A percentile compares a stretch with the other conserved stretches of the same genome.
phyloP scores from a whole-genome alignment of 2,113 vertebrate genomes.

The pig (Sus scrofa) region DNA sequence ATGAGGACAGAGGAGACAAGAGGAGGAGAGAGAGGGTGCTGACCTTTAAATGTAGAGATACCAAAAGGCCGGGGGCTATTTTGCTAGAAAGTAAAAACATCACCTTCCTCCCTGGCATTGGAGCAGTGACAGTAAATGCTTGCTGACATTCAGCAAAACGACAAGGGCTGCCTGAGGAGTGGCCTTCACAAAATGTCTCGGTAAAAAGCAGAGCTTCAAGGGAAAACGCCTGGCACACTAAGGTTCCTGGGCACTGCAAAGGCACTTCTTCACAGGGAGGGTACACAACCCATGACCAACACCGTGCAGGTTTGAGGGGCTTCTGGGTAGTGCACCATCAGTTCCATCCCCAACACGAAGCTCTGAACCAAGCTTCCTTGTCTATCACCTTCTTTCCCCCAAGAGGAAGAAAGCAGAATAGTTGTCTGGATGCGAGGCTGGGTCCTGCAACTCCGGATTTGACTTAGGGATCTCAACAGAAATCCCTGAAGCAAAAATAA shows the following conservation, averaged over 20 bases:
- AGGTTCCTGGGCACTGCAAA: neutral
- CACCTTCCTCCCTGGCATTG: conserved; percentile 58
- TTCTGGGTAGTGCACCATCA: neutral
- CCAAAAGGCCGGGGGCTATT: conserved; percentile 64
- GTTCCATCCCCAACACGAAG: neutral
- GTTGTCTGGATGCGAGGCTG: neutral
- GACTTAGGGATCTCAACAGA: neutral
- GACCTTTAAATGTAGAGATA: conserved; percentile 71
- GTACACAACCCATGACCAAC: neutral
- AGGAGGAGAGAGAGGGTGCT: conserved; percentile 55
- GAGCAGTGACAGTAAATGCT: conserved; percentile 67
- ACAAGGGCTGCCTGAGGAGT: conserved; percentile 61
- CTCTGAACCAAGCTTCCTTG: neutral
- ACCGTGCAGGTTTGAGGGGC: neutral
- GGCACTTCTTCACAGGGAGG: neutral
- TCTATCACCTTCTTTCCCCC: neutral
- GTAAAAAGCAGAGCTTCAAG: conserved; percentile 60
- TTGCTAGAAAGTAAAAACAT: conserved; percentile 70
- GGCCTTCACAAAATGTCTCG: conserved; percentile 57
- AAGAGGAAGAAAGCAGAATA: neutral
- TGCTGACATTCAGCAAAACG: conserved; percentile 74
- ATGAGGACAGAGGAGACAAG: conserved; percentile 43
- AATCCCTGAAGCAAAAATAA: conserved; percentile 31
- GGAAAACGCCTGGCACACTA: neutral
- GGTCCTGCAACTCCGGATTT: neutral